Conservation (phyloP, 2,888 invertebrate genomes). For the Oscheius onirici region DNA sequence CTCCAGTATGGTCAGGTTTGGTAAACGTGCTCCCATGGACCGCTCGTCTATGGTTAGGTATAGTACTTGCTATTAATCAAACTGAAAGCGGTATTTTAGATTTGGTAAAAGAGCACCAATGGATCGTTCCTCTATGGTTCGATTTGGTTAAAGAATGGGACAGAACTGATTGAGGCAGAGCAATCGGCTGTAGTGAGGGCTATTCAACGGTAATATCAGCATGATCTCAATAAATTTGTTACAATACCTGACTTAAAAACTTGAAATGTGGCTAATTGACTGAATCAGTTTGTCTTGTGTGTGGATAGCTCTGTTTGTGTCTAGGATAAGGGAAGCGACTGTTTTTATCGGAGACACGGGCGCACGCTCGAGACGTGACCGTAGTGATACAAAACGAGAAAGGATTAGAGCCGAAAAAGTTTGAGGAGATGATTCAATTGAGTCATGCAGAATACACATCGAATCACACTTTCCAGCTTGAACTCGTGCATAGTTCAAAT, state of each 20-base stretch:
- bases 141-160: constrained; percentile 14
- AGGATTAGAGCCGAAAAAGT: constrained; percentile 14
- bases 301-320: constrained; percentile 30
- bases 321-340: constrained; percentile 31
- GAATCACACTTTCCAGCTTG: too few species aligned
- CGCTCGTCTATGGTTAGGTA: constrained; percentile 36
- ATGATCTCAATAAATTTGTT: constrained; percentile 22
- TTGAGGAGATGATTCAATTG: not conserved
- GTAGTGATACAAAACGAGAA: constrained; percentile 25
- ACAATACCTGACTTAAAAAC: not conserved
- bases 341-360: constrained; percentile 29
- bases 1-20: constrained; percentile 50
- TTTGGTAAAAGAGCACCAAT: constrained; percentile 39
- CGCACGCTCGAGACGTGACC: constrained; percentile 28
- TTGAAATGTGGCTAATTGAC: constrained; percentile 22
- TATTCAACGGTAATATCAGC: not conserved
- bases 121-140: constrained; percentile 35
- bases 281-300: constrained; percentile 23
- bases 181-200: not conserved
- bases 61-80: not conserved
- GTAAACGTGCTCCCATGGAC: constrained; percentile 41
- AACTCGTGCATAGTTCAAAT: too few species aligned
- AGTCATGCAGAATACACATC: not conserved
- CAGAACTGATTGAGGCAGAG: constrained; percentile 11
- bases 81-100: not conserved